phyloP scores from a whole-genome alignment of 2,888 invertebrate species.

The Thecocarcelia acutangulata region DNA sequence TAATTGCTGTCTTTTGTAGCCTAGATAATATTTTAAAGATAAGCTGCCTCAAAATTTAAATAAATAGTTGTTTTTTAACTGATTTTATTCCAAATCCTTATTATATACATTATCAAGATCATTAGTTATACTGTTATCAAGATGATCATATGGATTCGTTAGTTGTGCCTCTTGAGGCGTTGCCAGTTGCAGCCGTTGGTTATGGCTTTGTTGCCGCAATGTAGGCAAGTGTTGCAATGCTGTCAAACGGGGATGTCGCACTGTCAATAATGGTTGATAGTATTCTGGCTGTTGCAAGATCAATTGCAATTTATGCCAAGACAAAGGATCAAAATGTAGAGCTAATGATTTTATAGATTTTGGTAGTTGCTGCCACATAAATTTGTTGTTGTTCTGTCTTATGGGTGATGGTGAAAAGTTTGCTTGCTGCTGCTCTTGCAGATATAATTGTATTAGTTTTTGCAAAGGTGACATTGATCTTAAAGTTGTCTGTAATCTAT shows the following conservation, averaged over 20 bases:
- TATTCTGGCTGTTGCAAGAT: conserved; percentile 56
- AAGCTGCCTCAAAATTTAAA: neutral
- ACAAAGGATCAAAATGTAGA: conserved; percentile 70
- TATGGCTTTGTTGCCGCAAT: conserved; percentile 37
- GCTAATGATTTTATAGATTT: conserved; percentile 63
- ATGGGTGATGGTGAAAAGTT: conserved; percentile 48
- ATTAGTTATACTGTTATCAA: conserved; percentile 58
- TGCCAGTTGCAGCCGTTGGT: conserved; percentile 51
- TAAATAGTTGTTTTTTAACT: conserved; percentile 1
- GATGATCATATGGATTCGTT: conserved; percentile 70
- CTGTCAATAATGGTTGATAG: conserved; percentile 61
- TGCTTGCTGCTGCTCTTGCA: conserved; percentile 42
- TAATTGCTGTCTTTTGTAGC: conserved; percentile 20
- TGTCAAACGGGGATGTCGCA: conserved; percentile 66
- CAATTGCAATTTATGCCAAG: conserved; percentile 70
- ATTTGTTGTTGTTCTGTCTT: conserved; percentile 49
- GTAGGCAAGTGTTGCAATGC: conserved; percentile 60
- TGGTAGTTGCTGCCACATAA: conserved; percentile 61
- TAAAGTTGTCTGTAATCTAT: conserved; percentile 77
- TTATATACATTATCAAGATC: conserved; percentile 59
- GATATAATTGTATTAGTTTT: conserved; percentile 56
- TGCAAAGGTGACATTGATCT: conserved; percentile 76
- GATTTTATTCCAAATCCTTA: conserved; percentile 55
- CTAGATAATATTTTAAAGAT: neutral
- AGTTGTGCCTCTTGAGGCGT: conserved; percentile 74